Evolutionary conservation across 2,888 invertebrate genomes (phyloP).

Genomic region (Callimorpha dominula): DNA sequence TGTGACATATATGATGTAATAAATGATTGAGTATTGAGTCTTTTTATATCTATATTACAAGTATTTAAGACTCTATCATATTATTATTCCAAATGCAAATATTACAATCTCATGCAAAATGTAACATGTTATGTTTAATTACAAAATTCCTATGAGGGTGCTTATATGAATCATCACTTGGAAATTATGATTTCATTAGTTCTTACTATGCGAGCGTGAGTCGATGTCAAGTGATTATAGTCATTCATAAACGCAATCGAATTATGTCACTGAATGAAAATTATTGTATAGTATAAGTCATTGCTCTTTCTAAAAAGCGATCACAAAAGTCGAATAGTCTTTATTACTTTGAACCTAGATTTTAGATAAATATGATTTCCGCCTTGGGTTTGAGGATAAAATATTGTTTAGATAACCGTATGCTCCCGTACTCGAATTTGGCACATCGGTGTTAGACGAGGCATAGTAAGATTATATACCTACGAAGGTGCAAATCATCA

Average conservation of each 20-base stretch:
- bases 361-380: background rate
- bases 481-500: no score
- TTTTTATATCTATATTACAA: slow-evolving; percentile 1
- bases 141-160: slow-evolving; percentile 42
- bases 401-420: background rate
- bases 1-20: no score
- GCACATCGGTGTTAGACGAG: background rate
- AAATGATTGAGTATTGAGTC: no score
- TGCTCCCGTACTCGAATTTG: no score
- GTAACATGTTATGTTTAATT: slow-evolving; percentile 34
- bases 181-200: slow-evolving; percentile 52
- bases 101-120: slow-evolving; percentile 37
- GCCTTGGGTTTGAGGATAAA: background rate
- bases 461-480: no score
- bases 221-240: slow-evolving; percentile 40
- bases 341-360: slow-evolving; percentile 15
- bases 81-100: slow-evolving; percentile 42
- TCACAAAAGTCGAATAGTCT: slow-evolving; percentile 27
- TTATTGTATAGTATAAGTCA: slow-evolving; percentile 29
- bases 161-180: slow-evolving; percentile 44
- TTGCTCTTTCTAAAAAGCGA: slow-evolving; percentile 39
- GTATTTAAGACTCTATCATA: slow-evolving; percentile 38
- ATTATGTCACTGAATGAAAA: slow-evolving; percentile 46
- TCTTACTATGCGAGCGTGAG: slow-evolving; percentile 32
- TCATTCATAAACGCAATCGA: slow-evolving; percentile 49